Base-by-base conservation (phyloP, 37 sponge, comb jelly and placozoan species). In the Lycopodina hypogea region DNA sequence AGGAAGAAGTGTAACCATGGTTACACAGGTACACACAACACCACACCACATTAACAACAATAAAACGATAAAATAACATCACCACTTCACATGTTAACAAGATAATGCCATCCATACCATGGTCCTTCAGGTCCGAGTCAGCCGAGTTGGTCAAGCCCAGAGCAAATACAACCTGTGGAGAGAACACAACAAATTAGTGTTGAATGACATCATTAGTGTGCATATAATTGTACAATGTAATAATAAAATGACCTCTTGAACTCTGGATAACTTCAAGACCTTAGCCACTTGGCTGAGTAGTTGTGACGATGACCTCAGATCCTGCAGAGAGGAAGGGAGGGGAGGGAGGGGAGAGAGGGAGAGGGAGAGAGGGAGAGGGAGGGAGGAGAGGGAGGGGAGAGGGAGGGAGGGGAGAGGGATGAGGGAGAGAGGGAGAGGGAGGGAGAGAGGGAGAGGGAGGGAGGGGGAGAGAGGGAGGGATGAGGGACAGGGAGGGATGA, bases 91-190 rank as follows among this genome's bases (percentile, higher is more conserved):
- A 4, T 12, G 48, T n/a, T n/a, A n/a, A n/a, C n/a, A n/a, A n/a
- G n/a, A n/a, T 4, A 45, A 9, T 9, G 6, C 3, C 33, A 42
- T 19, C 39, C 77, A 38, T 64, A 96, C 96, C 90, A 87, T 96
- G 87, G 34, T 26, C 40, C 56, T 83, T 79, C 0, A 97, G 53
- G 9, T 93, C 97, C 29, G 72, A 42, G 36, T 94, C 90, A 42
- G 87, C 65, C 18, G 92, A 91, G 29, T 80, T 71, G 17, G 85
- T 79, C 34, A 97, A 78, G 23, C 95, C 97, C 41, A 97, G 71
- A 29, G 92, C 97, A 72, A 97, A 87, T 74, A 93, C 97, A 61
- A 93, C 93, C 96, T 96, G 62, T 0, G 41, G 19, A 41, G 17
- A 56, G 33, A 75, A 32, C 29, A 68, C 56, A 11, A 52, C 56